Conservation (phyloP, 2,888 invertebrate species). For the Polymixis lichenea region DNA sequence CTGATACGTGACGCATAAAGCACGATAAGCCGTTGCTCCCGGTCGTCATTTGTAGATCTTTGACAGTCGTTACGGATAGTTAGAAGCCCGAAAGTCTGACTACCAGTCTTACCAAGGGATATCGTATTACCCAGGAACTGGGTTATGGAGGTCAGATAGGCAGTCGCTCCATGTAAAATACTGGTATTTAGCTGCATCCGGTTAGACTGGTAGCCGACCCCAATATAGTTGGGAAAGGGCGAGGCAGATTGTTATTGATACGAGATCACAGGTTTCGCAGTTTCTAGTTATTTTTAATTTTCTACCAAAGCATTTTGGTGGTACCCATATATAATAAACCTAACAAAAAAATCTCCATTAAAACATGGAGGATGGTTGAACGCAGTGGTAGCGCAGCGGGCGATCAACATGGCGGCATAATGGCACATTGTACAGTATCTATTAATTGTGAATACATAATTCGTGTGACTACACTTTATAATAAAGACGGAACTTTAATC, state of each 20-base stretch:
- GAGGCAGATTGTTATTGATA: neutral
- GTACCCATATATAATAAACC: neutral
- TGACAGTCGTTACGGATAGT: too few species aligned
- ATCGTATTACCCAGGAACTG: too few species aligned
- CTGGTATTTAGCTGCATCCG: too few species aligned
- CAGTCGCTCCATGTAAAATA: too few species aligned
- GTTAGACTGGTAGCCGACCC: too few species aligned
- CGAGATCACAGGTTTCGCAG: neutral
- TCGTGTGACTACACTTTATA: constrained; percentile 21
- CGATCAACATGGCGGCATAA: constrained; percentile 62
- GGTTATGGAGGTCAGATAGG: too few species aligned
- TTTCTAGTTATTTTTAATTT: neutral
- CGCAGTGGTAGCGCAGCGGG: constrained; percentile 60
- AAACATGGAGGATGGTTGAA: constrained; percentile 26
- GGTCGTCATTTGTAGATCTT: too few species aligned
- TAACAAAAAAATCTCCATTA: constrained; percentile 14
- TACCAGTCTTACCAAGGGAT: too few species aligned
- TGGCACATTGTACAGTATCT: constrained; percentile 55
- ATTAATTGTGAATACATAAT: constrained; percentile 64
- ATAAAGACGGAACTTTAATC: neutral
- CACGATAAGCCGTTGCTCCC: too few species aligned
- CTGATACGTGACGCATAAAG: neutral
- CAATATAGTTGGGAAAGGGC: too few species aligned
- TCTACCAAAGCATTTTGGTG: neutral
- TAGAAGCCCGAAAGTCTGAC: too few species aligned